Evolutionary conservation across 2,797 vertebrate species (phyloP).

Genomic region (Sebastiscus tertius): DNA sequence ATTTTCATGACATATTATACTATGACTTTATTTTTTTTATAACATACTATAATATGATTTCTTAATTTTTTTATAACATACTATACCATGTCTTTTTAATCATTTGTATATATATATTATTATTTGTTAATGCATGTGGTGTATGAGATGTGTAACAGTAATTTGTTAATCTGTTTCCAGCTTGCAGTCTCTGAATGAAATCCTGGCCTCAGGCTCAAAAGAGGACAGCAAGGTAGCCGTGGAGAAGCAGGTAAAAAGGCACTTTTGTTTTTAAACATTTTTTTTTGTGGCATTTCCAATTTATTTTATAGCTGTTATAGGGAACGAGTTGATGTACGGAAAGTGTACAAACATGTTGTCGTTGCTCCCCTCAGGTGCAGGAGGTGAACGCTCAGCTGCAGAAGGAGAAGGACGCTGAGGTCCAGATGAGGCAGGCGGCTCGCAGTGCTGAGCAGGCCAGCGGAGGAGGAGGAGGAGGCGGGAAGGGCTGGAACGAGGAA

Average conservation of each 20-base stretch:
- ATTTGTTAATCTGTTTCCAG: conserved; percentile 73
- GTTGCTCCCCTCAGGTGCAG: conserved; percentile 82
- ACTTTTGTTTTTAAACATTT: not conserved
- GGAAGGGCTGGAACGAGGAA: conserved; percentile 94
- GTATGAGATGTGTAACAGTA: too few relatives aligned
- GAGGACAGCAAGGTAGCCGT: conserved; percentile 91
- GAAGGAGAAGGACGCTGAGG: conserved; percentile 92
- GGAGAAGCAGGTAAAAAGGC: conserved; percentile 90
- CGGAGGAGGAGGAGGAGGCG: conserved; percentile 80
- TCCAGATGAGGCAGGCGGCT: conserved; percentile 89
- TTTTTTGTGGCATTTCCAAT: not conserved
- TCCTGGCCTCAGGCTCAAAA: conserved; percentile 88
- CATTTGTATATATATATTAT: not conserved
- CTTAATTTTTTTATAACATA: too few relatives aligned
- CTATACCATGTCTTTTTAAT: too few relatives aligned
- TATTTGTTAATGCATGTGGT: too few relatives aligned
- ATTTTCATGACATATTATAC: too few relatives aligned
- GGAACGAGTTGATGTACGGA: not conserved
- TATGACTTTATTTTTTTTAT: too few relatives aligned
- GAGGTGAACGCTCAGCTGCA: conserved; percentile 93
- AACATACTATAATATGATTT: too few relatives aligned
- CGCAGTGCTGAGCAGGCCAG: conserved; percentile 89
- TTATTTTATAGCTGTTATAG: not conserved
- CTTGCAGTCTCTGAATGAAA: conserved; percentile 95
- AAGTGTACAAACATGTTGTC: not conserved